Base-by-base conservation (phyloP, 1,140 invertebrate genomes). In the Neuroterus valhalla region DNA sequence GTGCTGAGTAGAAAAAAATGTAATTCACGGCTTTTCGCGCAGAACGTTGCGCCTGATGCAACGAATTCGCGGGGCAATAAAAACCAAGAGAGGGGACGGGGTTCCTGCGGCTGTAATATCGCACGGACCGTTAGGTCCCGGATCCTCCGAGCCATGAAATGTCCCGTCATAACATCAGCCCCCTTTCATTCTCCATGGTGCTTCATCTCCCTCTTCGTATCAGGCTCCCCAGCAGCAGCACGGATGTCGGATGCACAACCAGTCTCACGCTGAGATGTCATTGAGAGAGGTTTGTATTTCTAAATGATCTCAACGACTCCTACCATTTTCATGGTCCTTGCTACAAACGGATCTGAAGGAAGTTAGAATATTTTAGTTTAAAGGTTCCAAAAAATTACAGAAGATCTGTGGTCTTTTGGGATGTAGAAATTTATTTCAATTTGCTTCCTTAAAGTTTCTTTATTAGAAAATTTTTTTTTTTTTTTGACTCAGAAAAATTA, bases 101-200 rank as follows among this genome's bases (percentile, higher is more conserved):
- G 75, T 76, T 81, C 77, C 70, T 76, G 77, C 76, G 77, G 80
- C 78, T 77, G 83, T 85, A 86, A 87, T 88, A 84, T 87, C 82
- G 85, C 83, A 88, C 77, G 86, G 85, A 81, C 87, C 83, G 86
- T 88, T 87, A 87, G 86, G 78, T 81, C 76, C 84, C 74, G 77
- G 78, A 84, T 81, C 82, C 84, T 85, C 74, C 80, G 84, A 88
- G 86, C 85, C 87, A 85, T 88, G 86, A 88, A 88, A 85, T 86
- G 84, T 88, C 83, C 86, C 85, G 87, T 89, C 87, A 88, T 87
- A 89, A 89, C 84, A 85, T 89, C 84, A 78, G 74, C 72, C 78
- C 79, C 81, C 78, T 80, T 80, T 76, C 82, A 78, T 83, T 82
- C 77, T 84, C 79, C 78, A 83, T 77, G 77, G 82, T 78, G 81